Evolutionary conservation across 2,888 invertebrate genomes (phyloP), one percentile per base, ranked within the genome.

Genomic region (Piscicola geometra): DNA sequence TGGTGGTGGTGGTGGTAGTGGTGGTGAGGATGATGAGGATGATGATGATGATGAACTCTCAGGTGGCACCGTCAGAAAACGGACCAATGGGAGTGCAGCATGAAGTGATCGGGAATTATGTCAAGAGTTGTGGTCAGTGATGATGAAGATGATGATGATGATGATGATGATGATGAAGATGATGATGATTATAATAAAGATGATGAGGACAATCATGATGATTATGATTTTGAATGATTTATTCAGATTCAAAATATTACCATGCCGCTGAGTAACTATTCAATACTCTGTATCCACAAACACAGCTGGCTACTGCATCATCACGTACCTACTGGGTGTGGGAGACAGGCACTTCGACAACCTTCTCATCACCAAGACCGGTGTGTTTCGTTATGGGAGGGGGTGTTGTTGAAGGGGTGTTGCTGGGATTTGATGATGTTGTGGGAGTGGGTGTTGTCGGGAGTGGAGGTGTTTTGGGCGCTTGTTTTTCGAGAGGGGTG

Each of bases 311-410:
- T 99, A 99, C 86, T 97, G 96, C 85, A 94, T 99, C 52, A 96
- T 99, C 75, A 99, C 98, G 0, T 99, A 99, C 86, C 87, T 99
- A 52, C 87, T 99, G 72, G 98, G 98, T 35, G 95, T 99, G 0
- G 98, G 97, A 3, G 98, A 98, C 87, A 90, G 98, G 3, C 99
- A 99, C 88, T 88, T 98, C 80, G 98, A 99, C 87, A 99, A 99
- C 87, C 87, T 99, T 66, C 89, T 99, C 66, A 88, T 99, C 1
- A 95, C 97, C 3, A 90, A 90, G 56, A 89, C 90, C 74, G 98
- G 98, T 50, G 81, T 76, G 77, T n/a, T 72, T 33, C 5, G 30
- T 41, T n/a, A n/a, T n/a, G n/a, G n/a, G n/a, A n/a, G n/a, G n/a
- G n/a, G n/a, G n/a, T n/a, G n/a, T n/a, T n/a, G n/a, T n/a, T n/a